Evolutionary conservation across 2,113 vertebrate species (phyloP).

Genomic region (Myodes glareolus): DNA sequence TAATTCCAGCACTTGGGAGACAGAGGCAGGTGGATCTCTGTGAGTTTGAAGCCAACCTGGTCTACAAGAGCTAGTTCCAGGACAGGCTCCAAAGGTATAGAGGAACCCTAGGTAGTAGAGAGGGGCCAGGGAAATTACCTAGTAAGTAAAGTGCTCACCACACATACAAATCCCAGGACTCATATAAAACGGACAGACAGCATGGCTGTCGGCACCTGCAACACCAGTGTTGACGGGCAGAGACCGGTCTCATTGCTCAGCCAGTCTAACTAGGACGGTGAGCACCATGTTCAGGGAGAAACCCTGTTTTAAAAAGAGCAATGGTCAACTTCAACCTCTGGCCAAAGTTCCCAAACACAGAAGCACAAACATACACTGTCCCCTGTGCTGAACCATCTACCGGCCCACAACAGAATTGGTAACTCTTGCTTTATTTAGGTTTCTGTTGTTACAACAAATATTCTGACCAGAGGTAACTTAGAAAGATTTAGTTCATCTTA

Average conservation of each 20-base stretch:
- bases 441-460: neutral
- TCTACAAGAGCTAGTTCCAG: too few species aligned
- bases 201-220: neutral
- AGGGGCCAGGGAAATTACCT: neutral
- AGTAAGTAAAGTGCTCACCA: neutral
- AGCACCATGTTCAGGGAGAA: neutral
- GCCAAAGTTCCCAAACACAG: neutral
- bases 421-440: neutral
- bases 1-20: too few species aligned
- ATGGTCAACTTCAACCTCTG: neutral
- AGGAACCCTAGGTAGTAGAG: neutral
- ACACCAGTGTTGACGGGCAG: neutral
- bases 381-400: neutral
- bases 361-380: neutral
- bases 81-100: too few species aligned
- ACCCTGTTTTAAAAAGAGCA: neutral
- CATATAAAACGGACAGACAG: neutral
- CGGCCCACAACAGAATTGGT: neutral
- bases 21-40: too few species aligned
- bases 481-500: neutral
- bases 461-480: neutral
- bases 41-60: too few species aligned
- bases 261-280: neutral
- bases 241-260: neutral
- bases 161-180: neutral